Conservation (phyloP, 23 tunicate genomes). For the Trididemnum clinides region DNA sequence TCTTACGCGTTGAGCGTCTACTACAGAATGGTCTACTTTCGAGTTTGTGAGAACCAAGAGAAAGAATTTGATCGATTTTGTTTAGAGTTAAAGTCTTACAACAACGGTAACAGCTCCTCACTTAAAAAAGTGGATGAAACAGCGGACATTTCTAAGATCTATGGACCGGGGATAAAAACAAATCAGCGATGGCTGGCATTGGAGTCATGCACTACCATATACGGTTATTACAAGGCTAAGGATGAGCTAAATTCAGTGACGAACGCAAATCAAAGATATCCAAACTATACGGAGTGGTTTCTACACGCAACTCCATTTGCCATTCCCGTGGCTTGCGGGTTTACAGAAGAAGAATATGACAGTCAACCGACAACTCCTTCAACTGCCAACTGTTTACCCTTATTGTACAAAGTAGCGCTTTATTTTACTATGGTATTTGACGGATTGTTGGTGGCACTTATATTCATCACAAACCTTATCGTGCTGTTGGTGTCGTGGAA, state of each 20-base stretch:
- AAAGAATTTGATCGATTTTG: neutral
- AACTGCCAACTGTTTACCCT: constrained; percentile 15
- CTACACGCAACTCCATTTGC: constrained; percentile 41
- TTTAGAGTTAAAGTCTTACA: neutral
- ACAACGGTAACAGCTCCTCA: neutral
- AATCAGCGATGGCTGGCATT: constrained; percentile 3
- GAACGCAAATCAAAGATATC: neutral
- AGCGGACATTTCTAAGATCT: neutral
- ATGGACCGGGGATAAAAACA: constrained; percentile 3
- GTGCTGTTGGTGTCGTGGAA: constrained; percentile 38
- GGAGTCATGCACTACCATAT: constrained; percentile 23
- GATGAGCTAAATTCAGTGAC: neutral
- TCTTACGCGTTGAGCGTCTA: constrained; percentile 41
- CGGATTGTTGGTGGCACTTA: neutral
- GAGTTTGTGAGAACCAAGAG: neutral
- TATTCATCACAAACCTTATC: constrained; percentile 33
- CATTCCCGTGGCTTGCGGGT: constrained; percentile 55
- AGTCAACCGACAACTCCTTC: neutral
- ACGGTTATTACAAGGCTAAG: constrained; percentile 21
- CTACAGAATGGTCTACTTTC: constrained; percentile 45
- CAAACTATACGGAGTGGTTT: constrained; percentile 50
- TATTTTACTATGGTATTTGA: constrained; percentile 22
- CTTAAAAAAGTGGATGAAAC: neutral
- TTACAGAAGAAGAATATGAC: neutral
- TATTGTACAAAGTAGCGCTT: constrained; percentile 19